phyloP scores from a whole-genome alignment of 2,888 invertebrate species.

The Phytoseiulus persimilis region DNA sequence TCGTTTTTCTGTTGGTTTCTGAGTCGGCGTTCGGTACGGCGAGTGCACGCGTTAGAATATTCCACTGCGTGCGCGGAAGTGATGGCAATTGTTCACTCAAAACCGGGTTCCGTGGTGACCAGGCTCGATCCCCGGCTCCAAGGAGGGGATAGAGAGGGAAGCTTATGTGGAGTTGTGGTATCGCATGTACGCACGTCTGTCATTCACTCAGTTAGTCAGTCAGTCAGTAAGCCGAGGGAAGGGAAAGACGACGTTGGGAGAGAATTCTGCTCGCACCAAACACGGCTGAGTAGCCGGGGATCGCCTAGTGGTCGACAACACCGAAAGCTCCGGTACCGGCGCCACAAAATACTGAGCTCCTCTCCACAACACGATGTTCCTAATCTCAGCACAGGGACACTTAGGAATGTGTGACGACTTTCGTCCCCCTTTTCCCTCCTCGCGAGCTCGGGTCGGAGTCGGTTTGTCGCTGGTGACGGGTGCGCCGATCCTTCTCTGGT shows the following conservation, averaged over 20 bases:
- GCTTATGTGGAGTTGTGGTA: neutral
- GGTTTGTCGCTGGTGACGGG: too few relatives aligned
- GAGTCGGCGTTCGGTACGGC: neutral
- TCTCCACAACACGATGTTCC: too few relatives aligned
- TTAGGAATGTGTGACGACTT: too few relatives aligned
- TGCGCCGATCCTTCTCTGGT: neutral
- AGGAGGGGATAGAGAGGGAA: neutral
- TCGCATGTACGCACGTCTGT: neutral
- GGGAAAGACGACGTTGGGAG: neutral
- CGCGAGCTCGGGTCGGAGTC: too few relatives aligned
- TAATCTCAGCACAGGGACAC: too few relatives aligned
- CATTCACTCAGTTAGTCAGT: neutral
- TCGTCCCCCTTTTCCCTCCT: too few relatives aligned
- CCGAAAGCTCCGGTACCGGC: neutral
- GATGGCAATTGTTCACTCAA: neutral
- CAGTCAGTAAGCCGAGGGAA: neutral
- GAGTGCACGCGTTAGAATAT: neutral
- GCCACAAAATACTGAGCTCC: too few relatives aligned
- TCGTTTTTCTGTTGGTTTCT: neutral
- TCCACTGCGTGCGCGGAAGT: neutral
- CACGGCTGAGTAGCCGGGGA: neutral
- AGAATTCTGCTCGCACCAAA: neutral
- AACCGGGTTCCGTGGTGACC: neutral
- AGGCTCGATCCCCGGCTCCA: neutral
- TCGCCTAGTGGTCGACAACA: neutral